Evolutionary conservation across 2,797 vertebrate species (phyloP).

Genomic region (Paguma larvata): DNA sequence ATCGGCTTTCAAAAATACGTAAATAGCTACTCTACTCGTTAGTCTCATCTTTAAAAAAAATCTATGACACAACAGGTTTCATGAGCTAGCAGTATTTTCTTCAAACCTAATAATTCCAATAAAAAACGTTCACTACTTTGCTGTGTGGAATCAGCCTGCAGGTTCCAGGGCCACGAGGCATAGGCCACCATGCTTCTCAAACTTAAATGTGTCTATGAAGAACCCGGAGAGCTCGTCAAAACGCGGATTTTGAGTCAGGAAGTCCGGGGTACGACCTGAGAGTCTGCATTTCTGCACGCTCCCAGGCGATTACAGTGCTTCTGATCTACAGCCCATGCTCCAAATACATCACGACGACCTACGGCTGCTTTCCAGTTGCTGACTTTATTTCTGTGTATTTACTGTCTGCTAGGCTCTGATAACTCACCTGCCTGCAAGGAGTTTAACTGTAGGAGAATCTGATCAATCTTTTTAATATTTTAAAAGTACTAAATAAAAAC

Average conservation of each 20-base stretch:
- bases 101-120: conserved; percentile 32
- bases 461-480: not conserved
- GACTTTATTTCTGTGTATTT: not conserved
- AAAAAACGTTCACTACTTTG: not conserved
- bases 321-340: not conserved
- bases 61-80: not conserved
- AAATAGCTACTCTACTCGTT: not conserved
- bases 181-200: not conserved
- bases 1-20: not conserved
- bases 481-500: not conserved
- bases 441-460: not conserved
- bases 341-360: not conserved
- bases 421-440: not conserved
- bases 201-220: not conserved
- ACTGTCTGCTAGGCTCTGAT: not conserved
- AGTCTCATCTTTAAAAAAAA: not conserved
- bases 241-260: not conserved
- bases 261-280: not conserved
- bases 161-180: not conserved
- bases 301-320: not conserved
- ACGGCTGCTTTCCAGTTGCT: not conserved
- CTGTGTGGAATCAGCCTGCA: not conserved
- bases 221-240: not conserved
- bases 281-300: not conserved
- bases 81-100: not conserved